These are phyloP conservation scores for Drosophila tropicalis DNA, from an alignment of 1,140 invertebrate species.

Conservation along the genomic window DNA sequence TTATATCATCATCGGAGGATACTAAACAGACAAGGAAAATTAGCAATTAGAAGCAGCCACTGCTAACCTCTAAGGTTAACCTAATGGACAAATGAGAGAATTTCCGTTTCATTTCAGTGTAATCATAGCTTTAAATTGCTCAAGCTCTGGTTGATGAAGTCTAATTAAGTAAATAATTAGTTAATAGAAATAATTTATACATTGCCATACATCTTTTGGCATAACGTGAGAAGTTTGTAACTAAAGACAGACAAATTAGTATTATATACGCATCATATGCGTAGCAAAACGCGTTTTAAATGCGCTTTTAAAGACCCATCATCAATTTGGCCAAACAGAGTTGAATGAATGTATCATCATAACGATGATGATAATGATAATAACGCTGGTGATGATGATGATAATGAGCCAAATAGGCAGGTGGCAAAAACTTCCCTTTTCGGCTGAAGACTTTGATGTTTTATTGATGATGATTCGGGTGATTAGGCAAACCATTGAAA, in stretches of 20 bases:
- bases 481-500: slow-evolving; percentile 53
- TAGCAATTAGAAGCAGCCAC: not conserved
- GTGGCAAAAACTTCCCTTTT: slow-evolving; percentile 42
- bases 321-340: slow-evolving; percentile 17
- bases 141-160: slow-evolving; percentile 18
- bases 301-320: slow-evolving; percentile 67
- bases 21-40: slow-evolving; percentile 6
- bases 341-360: slow-evolving; percentile 10
- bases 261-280: slow-evolving; percentile 33
- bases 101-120: not conserved
- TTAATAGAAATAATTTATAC: slow-evolving; percentile 27
- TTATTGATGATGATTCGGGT: slow-evolving; percentile 72
- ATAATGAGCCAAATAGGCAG: slow-evolving; percentile 62
- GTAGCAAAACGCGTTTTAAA: slow-evolving; percentile 72
- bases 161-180: slow-evolving; percentile 26
- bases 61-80: not conserved
- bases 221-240: not conserved
- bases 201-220: not conserved
- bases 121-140: no score
- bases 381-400: slow-evolving; percentile 12
- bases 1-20: slow-evolving; percentile 3
- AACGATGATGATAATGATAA: not conserved
- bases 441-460: slow-evolving; percentile 65
- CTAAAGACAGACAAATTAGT: slow-evolving; percentile 43
- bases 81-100: not conserved